Conservation (phyloP, 2,888 invertebrate species). For the Cremastinae sp. region DNA sequence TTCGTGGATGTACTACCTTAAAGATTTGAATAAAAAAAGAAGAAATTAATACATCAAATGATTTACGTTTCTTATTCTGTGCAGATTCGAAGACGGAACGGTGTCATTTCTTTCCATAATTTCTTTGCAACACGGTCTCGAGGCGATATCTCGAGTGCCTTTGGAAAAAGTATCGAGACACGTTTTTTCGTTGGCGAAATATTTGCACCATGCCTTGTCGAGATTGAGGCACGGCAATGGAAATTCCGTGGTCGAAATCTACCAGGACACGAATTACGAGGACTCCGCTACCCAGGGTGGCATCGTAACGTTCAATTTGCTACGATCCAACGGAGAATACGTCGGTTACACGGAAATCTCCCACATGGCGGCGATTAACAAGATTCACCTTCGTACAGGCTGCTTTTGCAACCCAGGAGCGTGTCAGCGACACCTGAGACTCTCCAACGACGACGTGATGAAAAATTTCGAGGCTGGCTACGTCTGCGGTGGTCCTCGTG, state of each 20-base stretch:
- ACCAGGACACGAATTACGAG: conserved; percentile 87
- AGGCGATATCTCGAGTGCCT: conserved; percentile 83
- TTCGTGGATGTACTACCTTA: too few species aligned
- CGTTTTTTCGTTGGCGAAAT: conserved; percentile 88
- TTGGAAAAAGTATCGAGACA: conserved; percentile 87
- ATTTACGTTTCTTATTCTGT: conserved; percentile 32
- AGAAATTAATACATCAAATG: too few species aligned
- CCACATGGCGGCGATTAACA: conserved; percentile 92
- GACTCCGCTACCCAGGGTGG: conserved; percentile 87
- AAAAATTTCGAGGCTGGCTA: conserved; percentile 93
- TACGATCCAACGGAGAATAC: conserved; percentile 88
- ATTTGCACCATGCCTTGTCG: conserved; percentile 85
- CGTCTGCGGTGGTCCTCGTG: conserved; percentile 93
- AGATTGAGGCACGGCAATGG: conserved; percentile 88
- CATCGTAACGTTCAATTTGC: conserved; percentile 93
- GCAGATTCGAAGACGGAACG: conserved; percentile 97
- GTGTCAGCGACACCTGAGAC: conserved; percentile 89
- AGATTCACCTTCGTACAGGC: conserved; percentile 93
- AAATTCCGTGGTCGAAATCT: conserved; percentile 85
- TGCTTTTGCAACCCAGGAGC: conserved; percentile 99
- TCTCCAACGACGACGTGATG: conserved; percentile 87
- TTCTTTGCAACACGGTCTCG: conserved; percentile 91
- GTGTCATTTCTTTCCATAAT: conserved; percentile 92
- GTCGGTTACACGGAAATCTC: conserved; percentile 96
- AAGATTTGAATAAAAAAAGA: too few species aligned